Percentiles rank a stretch among this genome's conserved stretches.
Evolutionary conservation across 2,797 vertebrate species (phyloP).

Genomic region (Champsocephalus esox): DNA sequence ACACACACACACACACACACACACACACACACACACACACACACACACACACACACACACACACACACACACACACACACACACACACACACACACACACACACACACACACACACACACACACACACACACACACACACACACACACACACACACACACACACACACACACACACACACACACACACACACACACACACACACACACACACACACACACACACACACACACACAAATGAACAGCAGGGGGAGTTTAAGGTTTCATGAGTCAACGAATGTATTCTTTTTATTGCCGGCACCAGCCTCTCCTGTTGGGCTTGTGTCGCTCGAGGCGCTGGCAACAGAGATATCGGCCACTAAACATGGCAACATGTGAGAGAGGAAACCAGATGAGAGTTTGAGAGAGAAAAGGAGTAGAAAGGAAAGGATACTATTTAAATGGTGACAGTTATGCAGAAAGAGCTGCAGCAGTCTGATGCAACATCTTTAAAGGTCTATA

Average conservation of each 20-base stretch:
- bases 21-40: too few species aligned
- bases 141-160: slow-evolving; percentile 22
- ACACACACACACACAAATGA: slow-evolving; percentile 41
- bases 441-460: not conserved
- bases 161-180: slow-evolving; percentile 12
- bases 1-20: too few species aligned
- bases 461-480: slow-evolving; percentile 23
- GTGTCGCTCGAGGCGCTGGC: slow-evolving; percentile 32
- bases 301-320: slow-evolving; percentile 21
- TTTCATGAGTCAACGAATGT: slow-evolving; percentile 51
- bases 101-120: slow-evolving; percentile 25
- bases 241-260: slow-evolving; percentile 64
- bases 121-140: slow-evolving; percentile 10
- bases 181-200: slow-evolving; percentile 17
- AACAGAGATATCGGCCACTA: slow-evolving; percentile 25
- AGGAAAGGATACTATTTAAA: not conserved
- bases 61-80: too few species aligned
- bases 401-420: slow-evolving; percentile 14
- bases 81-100: slow-evolving; percentile 11
- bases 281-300: slow-evolving; percentile 30
- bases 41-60: too few species aligned
- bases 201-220: slow-evolving; percentile 24
- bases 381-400: slow-evolving; percentile 13
- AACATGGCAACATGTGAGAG: slow-evolving; percentile 33
- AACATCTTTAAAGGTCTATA: slow-evolving; percentile 6